Conservation (phyloP, 1,140 invertebrate species). For the Euura lappo region DNA sequence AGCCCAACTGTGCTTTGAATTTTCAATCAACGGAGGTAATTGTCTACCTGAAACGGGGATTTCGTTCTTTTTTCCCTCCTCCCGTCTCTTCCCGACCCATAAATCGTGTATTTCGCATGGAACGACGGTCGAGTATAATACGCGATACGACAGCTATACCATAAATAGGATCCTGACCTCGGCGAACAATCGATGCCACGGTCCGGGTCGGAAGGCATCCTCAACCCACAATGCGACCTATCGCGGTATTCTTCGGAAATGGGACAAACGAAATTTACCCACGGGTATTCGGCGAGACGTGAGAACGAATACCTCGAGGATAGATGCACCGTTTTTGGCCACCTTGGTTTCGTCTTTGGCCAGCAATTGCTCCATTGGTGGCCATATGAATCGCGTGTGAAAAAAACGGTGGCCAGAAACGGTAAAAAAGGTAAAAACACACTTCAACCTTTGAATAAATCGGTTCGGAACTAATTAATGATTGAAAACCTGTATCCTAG, state of each 20-base stretch:
- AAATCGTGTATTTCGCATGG: too few relatives aligned
- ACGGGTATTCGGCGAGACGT: background rate
- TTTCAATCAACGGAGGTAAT: background rate
- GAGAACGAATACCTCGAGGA: background rate
- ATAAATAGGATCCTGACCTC: background rate
- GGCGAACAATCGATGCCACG: background rate
- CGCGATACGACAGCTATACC: too few relatives aligned
- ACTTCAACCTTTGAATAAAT: too few relatives aligned
- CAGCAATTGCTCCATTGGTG: too few relatives aligned
- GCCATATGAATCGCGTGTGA: too few relatives aligned
- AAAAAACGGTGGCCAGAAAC: too few relatives aligned
- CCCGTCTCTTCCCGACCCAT: too few relatives aligned
- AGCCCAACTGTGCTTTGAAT: background rate
- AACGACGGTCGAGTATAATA: too few relatives aligned
- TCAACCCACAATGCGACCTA: background rate
- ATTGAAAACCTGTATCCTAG: too few relatives aligned
- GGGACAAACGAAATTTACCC: background rate
- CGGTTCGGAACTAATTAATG: too few relatives aligned
- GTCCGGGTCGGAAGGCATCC: background rate
- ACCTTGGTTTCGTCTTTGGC: too few relatives aligned
- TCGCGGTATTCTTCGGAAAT: background rate
- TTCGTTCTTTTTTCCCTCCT: background rate
- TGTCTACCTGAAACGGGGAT: background rate
- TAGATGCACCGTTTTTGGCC: background rate
- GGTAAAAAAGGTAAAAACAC: too few relatives aligned